Percentiles rank a stretch among this genome's conserved stretches.
Evolutionary conservation across 1,140 invertebrate species (phyloP).

Genomic region (Caerostris darwini): DNA sequence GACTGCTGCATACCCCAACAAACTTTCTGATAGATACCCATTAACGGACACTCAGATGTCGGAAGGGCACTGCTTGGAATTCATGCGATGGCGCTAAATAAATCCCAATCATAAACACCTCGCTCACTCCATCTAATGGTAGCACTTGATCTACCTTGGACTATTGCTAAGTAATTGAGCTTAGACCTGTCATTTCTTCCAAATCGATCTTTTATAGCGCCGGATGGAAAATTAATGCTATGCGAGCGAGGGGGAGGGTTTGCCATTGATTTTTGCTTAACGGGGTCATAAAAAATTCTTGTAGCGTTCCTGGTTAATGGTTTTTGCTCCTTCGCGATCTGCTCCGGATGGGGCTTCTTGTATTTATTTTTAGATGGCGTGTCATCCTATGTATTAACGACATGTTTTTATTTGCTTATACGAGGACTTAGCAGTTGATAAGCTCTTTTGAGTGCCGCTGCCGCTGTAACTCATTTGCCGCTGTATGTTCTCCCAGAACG

Average conservation of each 20-base stretch:
- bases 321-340: conserved; percentile 30
- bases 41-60: conserved; percentile 26
- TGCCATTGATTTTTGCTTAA: conserved; percentile 59
- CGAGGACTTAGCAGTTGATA: conserved; percentile 34
- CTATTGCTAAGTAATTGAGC: conserved; percentile 53
- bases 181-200: conserved; percentile 46
- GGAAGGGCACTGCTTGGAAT: background rate
- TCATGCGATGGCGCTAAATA: conserved; percentile 30
- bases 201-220: conserved; percentile 63
- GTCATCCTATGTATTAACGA: conserved; percentile 42
- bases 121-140: conserved; percentile 3
- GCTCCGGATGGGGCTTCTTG: conserved; percentile 24
- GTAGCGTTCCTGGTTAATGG: conserved; percentile 43
- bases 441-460: conserved; percentile 27
- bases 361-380: conserved; percentile 59
- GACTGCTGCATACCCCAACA: background rate
- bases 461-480: conserved; percentile 38
- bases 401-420: conserved; percentile 44
- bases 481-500: background rate
- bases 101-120: conserved; percentile 64
- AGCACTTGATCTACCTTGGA: conserved; percentile 29
- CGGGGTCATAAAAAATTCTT: conserved; percentile 58
- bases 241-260: background rate
- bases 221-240: conserved; percentile 62
- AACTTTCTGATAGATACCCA: conserved; percentile 6